Percentiles rank a stretch among this genome's conserved stretches.
These are phyloP conservation scores for Poicephalus gulielmi DNA, from an alignment of 2,113 vertebrate genomes.

Conservation along the genomic window DNA sequence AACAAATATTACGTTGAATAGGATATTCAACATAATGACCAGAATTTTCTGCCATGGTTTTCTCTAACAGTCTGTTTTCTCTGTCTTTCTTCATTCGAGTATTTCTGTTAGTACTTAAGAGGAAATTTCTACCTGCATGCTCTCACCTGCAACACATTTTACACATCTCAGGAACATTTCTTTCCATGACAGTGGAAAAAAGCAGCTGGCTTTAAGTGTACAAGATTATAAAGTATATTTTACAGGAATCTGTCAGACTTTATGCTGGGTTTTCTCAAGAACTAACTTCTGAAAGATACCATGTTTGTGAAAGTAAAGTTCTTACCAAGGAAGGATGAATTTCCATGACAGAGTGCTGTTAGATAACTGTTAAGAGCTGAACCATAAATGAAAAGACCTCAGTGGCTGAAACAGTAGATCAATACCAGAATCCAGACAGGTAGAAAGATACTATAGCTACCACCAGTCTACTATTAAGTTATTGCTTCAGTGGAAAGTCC, in stretches of 20 bases:
- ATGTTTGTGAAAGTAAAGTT: not conserved
- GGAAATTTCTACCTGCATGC: not conserved
- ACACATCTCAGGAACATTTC: not conserved
- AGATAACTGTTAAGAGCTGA: not conserved
- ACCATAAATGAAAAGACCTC: not conserved
- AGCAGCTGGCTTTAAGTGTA: not conserved
- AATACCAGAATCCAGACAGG: not conserved
- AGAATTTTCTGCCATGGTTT: not conserved
- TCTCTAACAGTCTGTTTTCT: not conserved
- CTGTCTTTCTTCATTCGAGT: not conserved
- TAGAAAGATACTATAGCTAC: not conserved
- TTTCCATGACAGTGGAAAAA: not conserved
- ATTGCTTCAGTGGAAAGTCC: not conserved
- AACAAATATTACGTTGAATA: not conserved
- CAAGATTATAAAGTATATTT: not conserved
- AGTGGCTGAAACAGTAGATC: not conserved
- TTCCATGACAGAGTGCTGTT: not conserved
- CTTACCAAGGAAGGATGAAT: not conserved
- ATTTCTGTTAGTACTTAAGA: not conserved
- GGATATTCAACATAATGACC: not conserved
- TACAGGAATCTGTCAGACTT: not conserved
- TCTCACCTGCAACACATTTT: not conserved
- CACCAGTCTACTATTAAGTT: not conserved
- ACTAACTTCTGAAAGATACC: not conserved
- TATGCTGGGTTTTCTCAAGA: not conserved